Conservation (phyloP, 1,140 invertebrate species). For the Sitophilus oryzae region DNA sequence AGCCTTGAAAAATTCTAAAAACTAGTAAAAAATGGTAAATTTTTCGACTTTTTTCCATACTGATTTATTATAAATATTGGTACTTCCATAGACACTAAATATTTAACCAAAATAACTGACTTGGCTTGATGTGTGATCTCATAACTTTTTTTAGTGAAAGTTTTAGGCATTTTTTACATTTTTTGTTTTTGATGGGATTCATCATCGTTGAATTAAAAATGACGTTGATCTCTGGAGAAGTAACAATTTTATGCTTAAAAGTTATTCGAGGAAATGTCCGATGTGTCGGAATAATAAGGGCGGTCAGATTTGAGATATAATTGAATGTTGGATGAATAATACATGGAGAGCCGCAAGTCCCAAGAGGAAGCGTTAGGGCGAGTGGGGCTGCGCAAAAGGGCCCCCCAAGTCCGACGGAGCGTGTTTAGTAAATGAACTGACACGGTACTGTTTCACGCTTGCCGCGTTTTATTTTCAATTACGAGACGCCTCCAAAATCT, state of each 20-base stretch:
- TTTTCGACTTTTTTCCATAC: no score
- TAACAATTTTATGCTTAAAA: slow-evolving; percentile 20
- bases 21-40: no score
- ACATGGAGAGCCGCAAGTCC: slow-evolving; percentile 32
- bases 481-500: slow-evolving; percentile 4
- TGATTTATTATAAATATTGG: no score
- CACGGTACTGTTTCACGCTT: slow-evolving; percentile 20
- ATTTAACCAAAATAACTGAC: no score
- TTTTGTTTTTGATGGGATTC: no score
- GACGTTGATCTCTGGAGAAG: neutral
- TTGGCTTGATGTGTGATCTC: no score
- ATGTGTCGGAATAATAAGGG: slow-evolving; percentile 22
- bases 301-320: slow-evolving; percentile 35
- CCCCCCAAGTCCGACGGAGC: slow-evolving; percentile 17
- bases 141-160: no score
- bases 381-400: slow-evolving; percentile 13
- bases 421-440: slow-evolving; percentile 29
- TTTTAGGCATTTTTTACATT: no score
- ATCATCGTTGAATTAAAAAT: neutral
- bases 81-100: no score
- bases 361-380: slow-evolving; percentile 31
- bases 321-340: slow-evolving; percentile 40
- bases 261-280: slow-evolving; percentile 10
- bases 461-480: slow-evolving; percentile 25
- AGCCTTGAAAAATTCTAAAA: no score